Percentiles rank a stretch among this genome's conserved stretches.
These are phyloP conservation scores for Cyprinodon diabolis DNA, from an alignment of 2,797 vertebrate genomes.

Conservation along the genomic window DNA sequence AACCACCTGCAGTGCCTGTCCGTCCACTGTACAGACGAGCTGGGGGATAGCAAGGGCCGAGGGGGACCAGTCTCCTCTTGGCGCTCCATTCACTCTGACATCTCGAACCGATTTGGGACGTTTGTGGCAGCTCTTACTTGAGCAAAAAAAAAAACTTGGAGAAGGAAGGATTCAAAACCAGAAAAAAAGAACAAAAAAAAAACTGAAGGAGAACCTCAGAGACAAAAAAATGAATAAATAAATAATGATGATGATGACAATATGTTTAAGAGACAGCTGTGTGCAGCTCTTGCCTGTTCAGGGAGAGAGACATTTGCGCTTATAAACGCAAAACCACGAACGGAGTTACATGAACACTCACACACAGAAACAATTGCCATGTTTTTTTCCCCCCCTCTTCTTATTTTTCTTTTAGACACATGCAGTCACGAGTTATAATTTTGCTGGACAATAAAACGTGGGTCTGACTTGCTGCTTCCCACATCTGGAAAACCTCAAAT, in stretches of 20 bases:
- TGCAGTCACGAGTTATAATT: conserved; percentile 57
- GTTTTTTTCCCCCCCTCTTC: conserved; percentile 30
- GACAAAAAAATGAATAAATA: conserved; percentile 33
- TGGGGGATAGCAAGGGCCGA: conserved; percentile 91
- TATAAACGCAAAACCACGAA: conserved; percentile 49
- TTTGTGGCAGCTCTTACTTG: conserved; percentile 98
- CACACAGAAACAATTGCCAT: conserved; percentile 38
- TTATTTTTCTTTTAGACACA: conserved; percentile 31
- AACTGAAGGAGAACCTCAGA: conserved; percentile 37
- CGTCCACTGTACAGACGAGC: conserved; percentile 97
- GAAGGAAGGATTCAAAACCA: conserved; percentile 27
- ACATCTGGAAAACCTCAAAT: conserved; percentile 81
- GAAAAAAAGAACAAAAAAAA: conserved; percentile 16
- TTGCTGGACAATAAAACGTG: conserved; percentile 68
- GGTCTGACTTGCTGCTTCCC: conserved; percentile 61
- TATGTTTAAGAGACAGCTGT: conserved; percentile 59
- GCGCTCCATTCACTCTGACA: conserved; percentile 97
- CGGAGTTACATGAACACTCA: conserved; percentile 16
- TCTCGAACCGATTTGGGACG: conserved; percentile 98
- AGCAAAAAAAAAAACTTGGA: conserved; percentile 53
- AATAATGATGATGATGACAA: conserved; percentile 29
- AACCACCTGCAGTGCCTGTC: conserved; percentile 97
- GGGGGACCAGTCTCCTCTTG: conserved; percentile 92
- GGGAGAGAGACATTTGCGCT: conserved; percentile 71
- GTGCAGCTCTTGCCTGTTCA: conserved; percentile 69